Conservation (phyloP, 2,113 vertebrate species). For the Scortum barcoo region DNA sequence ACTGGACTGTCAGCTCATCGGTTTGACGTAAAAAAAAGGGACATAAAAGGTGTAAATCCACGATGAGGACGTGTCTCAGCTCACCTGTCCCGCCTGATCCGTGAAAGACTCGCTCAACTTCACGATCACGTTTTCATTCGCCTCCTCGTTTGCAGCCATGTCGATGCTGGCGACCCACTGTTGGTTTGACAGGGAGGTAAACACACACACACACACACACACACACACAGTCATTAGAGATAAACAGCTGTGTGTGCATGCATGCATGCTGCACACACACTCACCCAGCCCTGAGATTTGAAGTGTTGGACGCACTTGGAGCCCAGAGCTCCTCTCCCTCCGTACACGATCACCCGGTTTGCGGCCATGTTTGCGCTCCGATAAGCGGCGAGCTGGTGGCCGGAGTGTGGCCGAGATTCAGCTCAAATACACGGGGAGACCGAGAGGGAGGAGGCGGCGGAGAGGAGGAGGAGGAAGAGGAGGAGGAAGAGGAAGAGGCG, state of each 20-base stretch:
- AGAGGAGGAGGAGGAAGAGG: too few species aligned
- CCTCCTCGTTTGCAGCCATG: constrained; percentile 90
- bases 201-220: constrained; percentile 83
- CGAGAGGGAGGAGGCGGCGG: constrained; percentile 29
- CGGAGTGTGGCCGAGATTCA: neutral
- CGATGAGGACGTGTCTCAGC: neutral
- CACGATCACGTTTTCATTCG: constrained; percentile 89
- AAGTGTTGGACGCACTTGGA: constrained; percentile 90
- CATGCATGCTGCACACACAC: too few species aligned
- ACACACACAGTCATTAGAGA: too few species aligned
- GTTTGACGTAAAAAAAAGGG: neutral
- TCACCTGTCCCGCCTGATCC: constrained; percentile 94
- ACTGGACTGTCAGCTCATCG: neutral
- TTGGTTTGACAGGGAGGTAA: neutral
- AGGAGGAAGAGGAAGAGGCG: too few species aligned
- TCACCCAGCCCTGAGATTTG: constrained; percentile 90
- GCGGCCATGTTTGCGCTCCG: constrained; percentile 68
- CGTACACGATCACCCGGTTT: constrained; percentile 90
- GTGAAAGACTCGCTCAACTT: constrained; percentile 88
- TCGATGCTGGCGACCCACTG: constrained; percentile 96
- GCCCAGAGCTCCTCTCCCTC: constrained; percentile 91
- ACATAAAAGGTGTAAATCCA: too few species aligned
- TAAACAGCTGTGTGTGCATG: too few species aligned
- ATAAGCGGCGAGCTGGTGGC: neutral
- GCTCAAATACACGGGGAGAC: neutral